Base-by-base conservation (phyloP, 2,797 vertebrate species). In the Syngnathus acus region DNA sequence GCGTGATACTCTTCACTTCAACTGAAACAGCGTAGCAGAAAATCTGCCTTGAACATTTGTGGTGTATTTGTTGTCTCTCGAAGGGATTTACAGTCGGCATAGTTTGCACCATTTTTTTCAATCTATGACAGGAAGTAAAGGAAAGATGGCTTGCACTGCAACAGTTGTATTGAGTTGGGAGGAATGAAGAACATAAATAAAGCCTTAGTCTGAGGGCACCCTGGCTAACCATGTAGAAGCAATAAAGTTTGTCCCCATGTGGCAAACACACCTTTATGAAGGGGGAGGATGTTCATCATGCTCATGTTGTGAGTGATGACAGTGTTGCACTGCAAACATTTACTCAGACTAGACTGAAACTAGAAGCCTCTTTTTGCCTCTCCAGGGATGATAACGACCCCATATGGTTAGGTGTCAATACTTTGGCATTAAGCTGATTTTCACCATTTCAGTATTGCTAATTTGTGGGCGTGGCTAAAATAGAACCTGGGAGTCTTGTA, bases 181-280 rank as follows among this genome's bases (percentile, higher is more conserved):
- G 39, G 73, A 72, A 70, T 68, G 19, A 73, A 61, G 7, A 32
- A 26, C 17, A 61, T 75, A 47, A 78, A 72, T 70, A 73, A 71
- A 45, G 21, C 10, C 40, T 9, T 3, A 40, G 32, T 65, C 38
- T 50, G 62, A 55, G 64, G 14, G 62, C 6, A 1, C 10, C 1
- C 16, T 17, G 14, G 26, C 39, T 74, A 73, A 75, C 59, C 64
- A 62, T 51, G 47, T 62, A 63, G 68, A 60, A 57, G 65, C 68
- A 70, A 72, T 71, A 5, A 47, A 1, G 6, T 6, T 47, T n/a
- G 45, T 54, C 45, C 72, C 26, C 39, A 19, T 63, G 66, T 70
- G 37, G 48, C 57, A 64, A 66, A 65, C 45, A 69, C 10, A 14
- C 63, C 64, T 74, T 60, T 50, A 40, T 60, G 50, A 62, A 72